Evolutionary conservation across 2,113 vertebrate genomes (phyloP).

Genomic region (Halichoeres trimaculatus): DNA sequence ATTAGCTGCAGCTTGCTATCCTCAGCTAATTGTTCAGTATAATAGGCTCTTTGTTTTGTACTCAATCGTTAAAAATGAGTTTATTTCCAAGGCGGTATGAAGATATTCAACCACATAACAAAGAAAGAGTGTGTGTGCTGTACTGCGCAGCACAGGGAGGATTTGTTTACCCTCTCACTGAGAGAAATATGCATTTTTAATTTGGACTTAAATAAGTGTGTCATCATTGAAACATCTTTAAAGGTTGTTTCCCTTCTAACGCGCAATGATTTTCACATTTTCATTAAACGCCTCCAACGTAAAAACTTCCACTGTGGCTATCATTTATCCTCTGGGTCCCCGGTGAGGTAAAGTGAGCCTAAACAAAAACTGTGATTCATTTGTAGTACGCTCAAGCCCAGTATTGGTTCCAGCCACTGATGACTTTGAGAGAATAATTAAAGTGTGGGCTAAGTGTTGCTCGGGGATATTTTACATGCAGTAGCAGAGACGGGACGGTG

Average conservation of each 20-base stretch:
- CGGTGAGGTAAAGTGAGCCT: slow-evolving; percentile 29
- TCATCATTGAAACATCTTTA: not conserved
- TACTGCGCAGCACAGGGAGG: not conserved
- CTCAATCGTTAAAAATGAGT: not conserved
- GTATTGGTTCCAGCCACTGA: slow-evolving; percentile 65
- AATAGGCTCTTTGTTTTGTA: not conserved
- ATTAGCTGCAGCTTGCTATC: not conserved
- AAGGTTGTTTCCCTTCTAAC: slow-evolving; percentile 1
- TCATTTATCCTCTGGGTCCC: slow-evolving; percentile 35
- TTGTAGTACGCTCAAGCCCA: slow-evolving; percentile 49
- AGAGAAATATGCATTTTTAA: not conserved
- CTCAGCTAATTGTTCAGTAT: not conserved
- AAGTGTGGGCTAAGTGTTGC: slow-evolving; percentile 73
- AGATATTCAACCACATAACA: not conserved
- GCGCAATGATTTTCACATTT: slow-evolving; percentile 17
- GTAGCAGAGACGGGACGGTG: slow-evolving; percentile 63
- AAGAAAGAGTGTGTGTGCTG: not conserved
- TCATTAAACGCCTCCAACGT: slow-evolving; percentile 4
- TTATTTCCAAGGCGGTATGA: too few species aligned
- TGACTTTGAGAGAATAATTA: slow-evolving; percentile 82
- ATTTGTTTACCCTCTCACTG: not conserved
- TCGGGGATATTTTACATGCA: slow-evolving; percentile 82
- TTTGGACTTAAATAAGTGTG: not conserved
- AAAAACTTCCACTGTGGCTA: slow-evolving; percentile 16
- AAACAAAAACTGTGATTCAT: slow-evolving; percentile 63